These are phyloP conservation scores for Menidia beryllina DNA, from an alignment of 2,113 vertebrate genomes.

Conservation along the genomic window DNA sequence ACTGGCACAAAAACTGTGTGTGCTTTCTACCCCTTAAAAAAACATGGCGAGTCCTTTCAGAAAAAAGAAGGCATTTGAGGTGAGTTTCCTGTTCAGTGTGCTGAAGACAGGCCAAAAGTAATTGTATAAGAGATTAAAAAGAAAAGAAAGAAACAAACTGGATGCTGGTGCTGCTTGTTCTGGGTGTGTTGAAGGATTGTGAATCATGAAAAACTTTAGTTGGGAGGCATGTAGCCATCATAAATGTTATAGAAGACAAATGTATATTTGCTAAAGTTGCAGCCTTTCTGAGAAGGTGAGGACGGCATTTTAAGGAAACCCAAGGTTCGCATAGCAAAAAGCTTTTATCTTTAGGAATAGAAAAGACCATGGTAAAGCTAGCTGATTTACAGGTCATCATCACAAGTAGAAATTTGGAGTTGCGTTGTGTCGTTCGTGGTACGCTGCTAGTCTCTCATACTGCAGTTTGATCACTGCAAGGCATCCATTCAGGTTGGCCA, in stretches of 20 bases:
- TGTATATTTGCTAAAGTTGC: no score
- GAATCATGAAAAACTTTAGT: constrained; percentile 28
- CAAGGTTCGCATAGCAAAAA: neutral
- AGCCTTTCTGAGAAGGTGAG: neutral
- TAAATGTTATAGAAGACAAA: no score
- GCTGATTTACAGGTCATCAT: neutral
- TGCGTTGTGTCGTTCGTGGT: neutral
- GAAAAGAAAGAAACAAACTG: neutral
- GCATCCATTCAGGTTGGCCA: no score
- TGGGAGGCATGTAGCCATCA: no score
- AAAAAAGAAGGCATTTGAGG: constrained; percentile 8
- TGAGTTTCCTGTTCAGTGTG: constrained; percentile 12
- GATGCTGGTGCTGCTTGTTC: constrained; percentile 23
- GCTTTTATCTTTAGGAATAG: no score
- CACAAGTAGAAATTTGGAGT: neutral
- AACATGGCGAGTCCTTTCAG: neutral
- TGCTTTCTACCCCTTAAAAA: neutral
- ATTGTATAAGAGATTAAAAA: constrained; percentile 13
- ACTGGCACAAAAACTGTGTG: neutral
- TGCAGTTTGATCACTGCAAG: no score
- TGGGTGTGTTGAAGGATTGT: neutral
- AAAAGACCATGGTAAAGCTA: neutral
- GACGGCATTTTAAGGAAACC: neutral
- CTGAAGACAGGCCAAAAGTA: constrained; percentile 4
- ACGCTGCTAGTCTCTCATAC: no score